Base-by-base conservation (phyloP, 1,140 invertebrate species). In the Ceratina australensis region DNA sequence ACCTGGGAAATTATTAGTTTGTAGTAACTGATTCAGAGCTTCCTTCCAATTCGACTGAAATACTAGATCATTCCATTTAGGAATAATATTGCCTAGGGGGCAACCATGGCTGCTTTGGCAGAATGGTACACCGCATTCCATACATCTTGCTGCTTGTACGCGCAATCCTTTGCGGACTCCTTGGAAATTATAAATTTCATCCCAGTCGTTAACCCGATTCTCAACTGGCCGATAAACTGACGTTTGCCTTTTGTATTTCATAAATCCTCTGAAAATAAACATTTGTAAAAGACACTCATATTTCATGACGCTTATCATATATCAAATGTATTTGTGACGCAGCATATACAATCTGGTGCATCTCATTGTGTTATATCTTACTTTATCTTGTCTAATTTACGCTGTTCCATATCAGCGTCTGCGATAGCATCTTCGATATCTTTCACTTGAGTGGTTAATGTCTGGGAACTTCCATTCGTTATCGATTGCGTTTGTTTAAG, bases 111-210 rank as follows among this genome's bases (percentile, higher is more conserved):
- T 96, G 49, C 97, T 98, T 93, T 99, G 98, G 90, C 99, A 99
- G 93, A 99, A 99, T 12, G 99, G 99, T 28, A 99, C 98, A 28
- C 99, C 99, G 92, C 99, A 99, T 86, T 99, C 98, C 99, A 99
- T 99, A 91, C 99, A 99, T 16, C 98, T 94, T 0, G 98, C 98
- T 15, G 98, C 98, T 92, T 99, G 98, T 1, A 96, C 94, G 63
- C 96, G 94, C 15, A 99, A 93, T 49, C 97, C 97, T 88, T 98
- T 97, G 4, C 97, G 94, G 12, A 99, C 97, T 82, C 95, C 94
- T 61, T 94, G 92, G 85, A 97, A 96, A 90, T 98, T 96, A 91
- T 98, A 99, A 82, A 99, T 98, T 93, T 99, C 99, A 81, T 98
- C 95, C 98, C 98, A 99, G 90, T 99, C 98, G 78, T 98, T 95